A percentile compares a stretch with the other conserved stretches of the same genome.
Evolutionary conservation across 2,888 invertebrate species (phyloP).

Genomic region (Hoplodrina ambigua): DNA sequence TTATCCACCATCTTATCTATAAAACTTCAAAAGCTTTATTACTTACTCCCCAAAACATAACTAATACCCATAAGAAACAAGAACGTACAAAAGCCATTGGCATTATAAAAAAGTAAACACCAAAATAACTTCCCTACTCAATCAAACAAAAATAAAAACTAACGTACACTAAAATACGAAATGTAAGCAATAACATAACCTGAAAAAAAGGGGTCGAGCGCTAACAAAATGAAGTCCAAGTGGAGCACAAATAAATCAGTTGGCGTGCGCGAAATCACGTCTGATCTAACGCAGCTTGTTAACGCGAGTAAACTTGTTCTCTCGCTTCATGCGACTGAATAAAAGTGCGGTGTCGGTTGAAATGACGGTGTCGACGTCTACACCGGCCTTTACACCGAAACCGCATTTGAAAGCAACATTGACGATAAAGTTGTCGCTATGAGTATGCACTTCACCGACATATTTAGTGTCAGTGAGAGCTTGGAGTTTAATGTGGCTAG

Average conservation of each 20-base stretch:
- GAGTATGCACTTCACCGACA: not conserved
- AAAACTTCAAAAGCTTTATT: too few species aligned
- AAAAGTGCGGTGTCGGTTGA: constrained; percentile 49
- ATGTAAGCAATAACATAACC: constrained; percentile 63
- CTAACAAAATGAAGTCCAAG: constrained; percentile 70
- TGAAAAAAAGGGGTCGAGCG: constrained; percentile 59
- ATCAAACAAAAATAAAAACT: constrained; percentile 33
- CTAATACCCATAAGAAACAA: not conserved
- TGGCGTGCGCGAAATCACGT: constrained; percentile 82
- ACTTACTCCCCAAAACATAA: too few species aligned
- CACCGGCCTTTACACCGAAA: too few species aligned
- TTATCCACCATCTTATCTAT: too few species aligned
- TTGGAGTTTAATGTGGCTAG: not conserved
- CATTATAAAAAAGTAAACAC: constrained; percentile 8
- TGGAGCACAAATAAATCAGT: constrained; percentile 82
- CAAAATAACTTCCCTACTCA: constrained; percentile 12
- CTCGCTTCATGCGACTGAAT: constrained; percentile 51
- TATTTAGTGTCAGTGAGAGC: not conserved
- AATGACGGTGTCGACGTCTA: constrained; percentile 2
- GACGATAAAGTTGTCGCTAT: too few species aligned
- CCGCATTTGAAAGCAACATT: too few species aligned
- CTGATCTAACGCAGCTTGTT: constrained; percentile 84
- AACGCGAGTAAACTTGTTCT: constrained; percentile 82
- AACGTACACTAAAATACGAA: constrained; percentile 47
- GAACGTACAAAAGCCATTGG: not conserved